Percentiles rank a stretch among this genome's conserved stretches.
Evolutionary conservation across 2,888 invertebrate species (phyloP).

Genomic region (Syritta pipiens): DNA sequence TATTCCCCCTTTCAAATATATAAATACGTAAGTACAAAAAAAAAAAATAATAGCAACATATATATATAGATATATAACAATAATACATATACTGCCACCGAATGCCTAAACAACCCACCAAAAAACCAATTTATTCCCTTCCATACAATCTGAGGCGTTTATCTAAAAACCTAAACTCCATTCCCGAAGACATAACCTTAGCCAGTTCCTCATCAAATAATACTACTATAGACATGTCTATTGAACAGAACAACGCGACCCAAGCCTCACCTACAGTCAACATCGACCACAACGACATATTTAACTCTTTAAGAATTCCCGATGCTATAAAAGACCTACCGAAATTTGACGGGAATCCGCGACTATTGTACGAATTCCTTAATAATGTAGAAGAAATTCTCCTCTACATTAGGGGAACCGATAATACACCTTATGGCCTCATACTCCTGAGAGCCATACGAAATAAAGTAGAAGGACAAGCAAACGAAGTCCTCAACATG

Average conservation of each 20-base stretch:
- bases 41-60: too few species aligned
- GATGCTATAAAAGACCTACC: slow-evolving; percentile 45
- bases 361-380: slow-evolving; percentile 31
- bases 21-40: too few species aligned
- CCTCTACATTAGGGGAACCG: slow-evolving; percentile 34
- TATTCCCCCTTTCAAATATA: too few species aligned
- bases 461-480: slow-evolving; percentile 34
- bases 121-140: not conserved
- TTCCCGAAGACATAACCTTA: too few species aligned
- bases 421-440: slow-evolving; percentile 36
- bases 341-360: slow-evolving; percentile 28
- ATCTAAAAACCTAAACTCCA: not conserved
- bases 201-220: too few species aligned
- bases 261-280: too few species aligned
- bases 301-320: slow-evolving; percentile 30
- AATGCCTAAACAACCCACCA: not conserved
- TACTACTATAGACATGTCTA: too few species aligned
- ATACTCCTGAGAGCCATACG: slow-evolving; percentile 39
- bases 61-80: too few species aligned
- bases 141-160: not conserved
- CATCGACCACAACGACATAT: slow-evolving; percentile 21
- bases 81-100: too few species aligned
- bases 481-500: slow-evolving; percentile 31
- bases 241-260: too few species aligned
- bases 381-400: slow-evolving; percentile 44